phyloP scores from a whole-genome alignment of 2,113 vertebrate genomes.

The Equus quagga region DNA sequence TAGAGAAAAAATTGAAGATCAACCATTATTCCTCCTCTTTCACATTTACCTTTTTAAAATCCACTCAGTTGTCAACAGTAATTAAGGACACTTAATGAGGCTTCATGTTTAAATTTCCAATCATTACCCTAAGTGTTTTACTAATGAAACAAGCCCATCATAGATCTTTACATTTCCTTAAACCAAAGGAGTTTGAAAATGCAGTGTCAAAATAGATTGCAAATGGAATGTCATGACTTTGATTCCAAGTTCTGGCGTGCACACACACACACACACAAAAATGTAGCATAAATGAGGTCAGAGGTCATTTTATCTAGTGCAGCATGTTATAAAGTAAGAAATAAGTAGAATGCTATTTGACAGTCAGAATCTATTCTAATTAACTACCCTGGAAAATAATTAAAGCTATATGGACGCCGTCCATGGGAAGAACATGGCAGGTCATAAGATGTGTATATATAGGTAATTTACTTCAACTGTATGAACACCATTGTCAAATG shows the following conservation, averaged over 20 bases:
- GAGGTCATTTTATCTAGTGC: not conserved
- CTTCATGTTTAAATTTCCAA: conserved; percentile 52
- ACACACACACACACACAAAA: not conserved
- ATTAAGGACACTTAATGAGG: conserved; percentile 61
- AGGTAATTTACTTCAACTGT: conserved; percentile 13
- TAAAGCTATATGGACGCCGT: not conserved
- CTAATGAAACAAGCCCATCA: not conserved
- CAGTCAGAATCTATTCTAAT: not conserved
- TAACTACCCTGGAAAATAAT: not conserved
- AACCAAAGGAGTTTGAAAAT: conserved; percentile 54
- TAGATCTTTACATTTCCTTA: conserved; percentile 15
- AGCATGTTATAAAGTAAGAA: not conserved
- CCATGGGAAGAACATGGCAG: not conserved
- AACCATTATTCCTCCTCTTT: conserved; percentile 43
- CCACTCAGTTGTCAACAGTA: conserved; percentile 44
- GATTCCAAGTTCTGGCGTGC: not conserved
- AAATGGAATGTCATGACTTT: not conserved
- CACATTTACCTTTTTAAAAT: conserved; percentile 54
- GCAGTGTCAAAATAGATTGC: not conserved
- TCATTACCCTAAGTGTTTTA: conserved; percentile 35
- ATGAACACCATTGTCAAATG: not conserved
- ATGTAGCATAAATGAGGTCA: not conserved
- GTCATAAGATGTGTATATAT: not conserved
- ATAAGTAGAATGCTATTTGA: not conserved
- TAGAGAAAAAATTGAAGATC: conserved; percentile 76